Percentiles rank a stretch among this genome's conserved stretches.
These are phyloP conservation scores for Polydrusus pterygomalis DNA, from an alignment of 2,888 invertebrate species.

Conservation along the genomic window DNA sequence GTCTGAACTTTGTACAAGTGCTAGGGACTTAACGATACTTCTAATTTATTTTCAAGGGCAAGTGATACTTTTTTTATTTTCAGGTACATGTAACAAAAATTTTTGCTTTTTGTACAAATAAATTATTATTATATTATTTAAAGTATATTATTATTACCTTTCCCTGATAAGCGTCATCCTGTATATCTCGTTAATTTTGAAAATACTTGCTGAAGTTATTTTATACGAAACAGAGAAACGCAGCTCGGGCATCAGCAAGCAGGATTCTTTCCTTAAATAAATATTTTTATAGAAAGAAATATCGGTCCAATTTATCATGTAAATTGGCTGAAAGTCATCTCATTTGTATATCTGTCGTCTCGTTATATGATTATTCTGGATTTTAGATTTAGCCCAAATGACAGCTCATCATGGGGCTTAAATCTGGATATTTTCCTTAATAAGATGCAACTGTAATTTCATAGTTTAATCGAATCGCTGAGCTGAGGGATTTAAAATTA, in stretches of 20 bases:
- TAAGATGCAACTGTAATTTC: conserved; percentile 68
- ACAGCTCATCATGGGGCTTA: conserved; percentile 70
- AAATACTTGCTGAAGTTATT: conserved; percentile 4
- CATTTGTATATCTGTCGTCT: conserved; percentile 72
- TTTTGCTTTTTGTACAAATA: too few relatives aligned
- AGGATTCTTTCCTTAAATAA: conserved; percentile 68
- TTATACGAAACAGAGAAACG: background rate
- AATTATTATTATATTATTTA: too few relatives aligned
- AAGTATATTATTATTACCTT: too few relatives aligned
- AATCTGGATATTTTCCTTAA: conserved; percentile 68
- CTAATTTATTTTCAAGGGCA: too few relatives aligned
- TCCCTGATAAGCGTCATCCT: background rate
- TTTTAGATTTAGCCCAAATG: conserved; percentile 66
- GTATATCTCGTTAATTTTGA: background rate
- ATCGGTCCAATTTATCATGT: conserved; percentile 73
- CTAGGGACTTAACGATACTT: too few relatives aligned
- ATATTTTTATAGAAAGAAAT: conserved; percentile 73
- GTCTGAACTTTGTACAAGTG: too few relatives aligned
- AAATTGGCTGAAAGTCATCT: conserved; percentile 72
- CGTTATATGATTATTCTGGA: conserved; percentile 71
- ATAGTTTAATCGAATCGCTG: conserved; percentile 63
- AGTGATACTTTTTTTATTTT: too few relatives aligned
- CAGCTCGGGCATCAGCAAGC: conserved; percentile 46
- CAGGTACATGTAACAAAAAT: too few relatives aligned
- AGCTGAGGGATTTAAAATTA: conserved; percentile 56